These are phyloP conservation scores for Hydrolagus affinis DNA, from an alignment of 2,113 vertebrate species.

Conservation along the genomic window DNA sequence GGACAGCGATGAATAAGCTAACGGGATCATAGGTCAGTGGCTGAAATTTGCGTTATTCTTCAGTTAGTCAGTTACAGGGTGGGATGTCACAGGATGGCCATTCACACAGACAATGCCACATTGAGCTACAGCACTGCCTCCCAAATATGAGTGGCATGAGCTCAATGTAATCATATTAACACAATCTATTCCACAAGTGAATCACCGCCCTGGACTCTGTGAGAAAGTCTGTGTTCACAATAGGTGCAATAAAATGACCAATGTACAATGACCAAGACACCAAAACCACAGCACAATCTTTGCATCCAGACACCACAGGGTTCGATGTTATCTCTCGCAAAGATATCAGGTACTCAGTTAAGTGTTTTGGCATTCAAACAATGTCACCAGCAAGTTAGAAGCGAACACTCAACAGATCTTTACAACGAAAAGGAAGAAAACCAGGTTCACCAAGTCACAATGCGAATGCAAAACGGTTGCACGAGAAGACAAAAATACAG, in stretches of 20 bases:
- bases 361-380: neutral
- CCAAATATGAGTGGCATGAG: neutral
- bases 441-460: no score
- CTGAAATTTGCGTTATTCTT: neutral
- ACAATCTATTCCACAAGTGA: no score
- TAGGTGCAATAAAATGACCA: no score
- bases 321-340: neutral
- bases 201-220: no score
- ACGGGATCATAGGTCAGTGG: conserved; percentile 28
- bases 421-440: neutral
- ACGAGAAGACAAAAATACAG: neutral
- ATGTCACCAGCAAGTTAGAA: neutral
- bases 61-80: neutral
- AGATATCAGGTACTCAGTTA: neutral
- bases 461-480: neutral
- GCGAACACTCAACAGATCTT: neutral
- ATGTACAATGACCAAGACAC: neutral
- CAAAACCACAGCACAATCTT: neutral
- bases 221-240: no score
- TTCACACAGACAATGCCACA: neutral
- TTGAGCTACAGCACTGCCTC: neutral
- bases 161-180: no score
- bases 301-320: neutral
- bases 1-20: conserved; percentile 38
- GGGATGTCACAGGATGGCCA: conserved; percentile 20